Evolutionary conservation across 2,113 vertebrate genomes (phyloP), one percentile per base, ranked within the genome.

Genomic region (Microtus oregoni): DNA sequence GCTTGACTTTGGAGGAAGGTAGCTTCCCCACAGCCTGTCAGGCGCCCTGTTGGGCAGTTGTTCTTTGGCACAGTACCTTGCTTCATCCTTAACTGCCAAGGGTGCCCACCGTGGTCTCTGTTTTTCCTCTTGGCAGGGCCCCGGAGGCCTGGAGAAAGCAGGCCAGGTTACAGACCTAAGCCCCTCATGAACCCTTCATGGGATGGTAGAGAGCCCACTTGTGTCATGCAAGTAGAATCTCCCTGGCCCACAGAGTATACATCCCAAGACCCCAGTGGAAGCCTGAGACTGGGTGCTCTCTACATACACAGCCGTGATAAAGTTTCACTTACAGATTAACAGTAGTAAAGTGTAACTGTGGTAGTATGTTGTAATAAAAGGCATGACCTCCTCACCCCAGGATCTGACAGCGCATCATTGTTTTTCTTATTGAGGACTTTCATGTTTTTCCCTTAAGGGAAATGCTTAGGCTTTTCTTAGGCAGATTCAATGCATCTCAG

Each of bases 161-260:
- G 17, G n/a, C n/a, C 19, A 35, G 41, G 3, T n/a, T 26, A 1
- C 1, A 52, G 78, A 35, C 79, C 28, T 9, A 70, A 17, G 35
- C 58, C 8, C 75, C 52, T n/a, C 28, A 9, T 14, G 38, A 44
- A 35, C 58, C 4, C 2, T 11, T 14, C 1, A 0, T 47, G 28
- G 67, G n/a, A 47, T 10, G 32, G 38, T 5, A 58, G 73, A n/a
- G 50, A 35, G 7, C 68, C 52, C 26, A 0, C 10, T 75, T 67
- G 13, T 19, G 13, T 4, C 3, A 5, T 65, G 52, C 30, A n/a
- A 1, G 5, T 10, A 20, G 28, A 35, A 24, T 32, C 68, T 61
- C 20, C 44, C 24, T 6, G 41, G 4, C 61, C 79, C 15, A 4
- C 12, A 10, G n/a, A 24, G 13, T 32, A 38, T 7, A 24, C 24